A percentile compares a stretch with the other conserved stretches of the same genome.
phyloP scores from a whole-genome alignment of 1,140 invertebrate species.

The Telenomus remus region DNA sequence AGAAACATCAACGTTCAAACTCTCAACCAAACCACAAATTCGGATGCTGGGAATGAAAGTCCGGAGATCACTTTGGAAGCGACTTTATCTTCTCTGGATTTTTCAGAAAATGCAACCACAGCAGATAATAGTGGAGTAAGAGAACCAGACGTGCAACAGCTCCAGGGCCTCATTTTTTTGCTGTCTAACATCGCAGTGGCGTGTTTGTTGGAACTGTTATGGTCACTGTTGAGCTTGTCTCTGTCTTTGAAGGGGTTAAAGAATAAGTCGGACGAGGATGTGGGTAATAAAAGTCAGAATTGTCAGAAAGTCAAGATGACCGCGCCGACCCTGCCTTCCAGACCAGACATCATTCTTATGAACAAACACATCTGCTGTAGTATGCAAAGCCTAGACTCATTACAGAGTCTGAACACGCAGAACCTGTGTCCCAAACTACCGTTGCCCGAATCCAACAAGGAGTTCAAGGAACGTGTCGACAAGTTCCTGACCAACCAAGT shows the following conservation, averaged over 20 bases:
- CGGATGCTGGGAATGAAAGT: not conserved
- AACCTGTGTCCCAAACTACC: slow-evolving; percentile 58
- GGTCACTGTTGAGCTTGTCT: slow-evolving; percentile 78
- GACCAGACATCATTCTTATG: slow-evolving; percentile 63
- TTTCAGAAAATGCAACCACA: slow-evolving; percentile 7
- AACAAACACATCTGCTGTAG: slow-evolving; percentile 62
- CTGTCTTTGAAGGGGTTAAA: slow-evolving; percentile 79
- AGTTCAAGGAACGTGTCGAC: slow-evolving; percentile 65
- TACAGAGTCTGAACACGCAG: slow-evolving; percentile 52
- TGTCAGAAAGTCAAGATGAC: slow-evolving; percentile 36
- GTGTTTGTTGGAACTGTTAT: slow-evolving; percentile 77
- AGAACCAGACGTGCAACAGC: not conserved
- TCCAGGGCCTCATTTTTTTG: slow-evolving; percentile 63
- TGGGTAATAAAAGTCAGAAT: slow-evolving; percentile 5
- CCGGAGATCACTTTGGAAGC: not conserved
- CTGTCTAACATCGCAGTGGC: slow-evolving; percentile 79
- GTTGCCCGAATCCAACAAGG: slow-evolving; percentile 62
- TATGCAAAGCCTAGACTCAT: slow-evolving; percentile 57
- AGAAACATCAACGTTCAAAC: not conserved
- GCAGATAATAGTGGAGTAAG: not conserved
- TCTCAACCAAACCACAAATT: slow-evolving; percentile 6
- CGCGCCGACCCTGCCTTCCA: slow-evolving; percentile 36
- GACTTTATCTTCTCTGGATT: not conserved
- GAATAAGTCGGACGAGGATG: slow-evolving; percentile 69
- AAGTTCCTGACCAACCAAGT: slow-evolving; percentile 66